Conservation (phyloP, 2,888 invertebrate species). For the Argynnis bischoffii region DNA sequence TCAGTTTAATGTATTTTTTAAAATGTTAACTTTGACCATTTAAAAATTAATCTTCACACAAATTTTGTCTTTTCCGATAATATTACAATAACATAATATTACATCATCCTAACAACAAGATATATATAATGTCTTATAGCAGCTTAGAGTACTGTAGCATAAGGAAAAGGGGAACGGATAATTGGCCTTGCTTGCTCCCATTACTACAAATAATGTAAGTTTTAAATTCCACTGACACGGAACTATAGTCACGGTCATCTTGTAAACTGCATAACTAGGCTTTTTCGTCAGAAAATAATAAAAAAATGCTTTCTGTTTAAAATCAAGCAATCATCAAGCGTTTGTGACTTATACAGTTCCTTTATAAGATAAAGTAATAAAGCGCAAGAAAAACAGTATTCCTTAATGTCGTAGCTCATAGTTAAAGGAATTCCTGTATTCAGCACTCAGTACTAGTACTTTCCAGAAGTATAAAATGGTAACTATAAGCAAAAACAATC, state of each 20-base stretch:
- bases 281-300: too few species aligned
- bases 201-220: background rate
- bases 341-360: too few species aligned
- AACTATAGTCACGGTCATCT: conserved; percentile 4
- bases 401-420: too few species aligned
- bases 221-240: background rate
- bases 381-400: too few species aligned
- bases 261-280: too few species aligned
- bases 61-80: background rate
- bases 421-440: too few species aligned
- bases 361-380: too few species aligned
- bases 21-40: background rate
- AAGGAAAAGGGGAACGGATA: conserved; percentile 3
- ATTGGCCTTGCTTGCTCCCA: conserved; percentile 5
- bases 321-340: too few species aligned
- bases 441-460: too few species aligned
- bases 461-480: background rate
- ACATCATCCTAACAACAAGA: background rate
- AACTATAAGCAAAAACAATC: background rate
- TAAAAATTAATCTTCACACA: background rate
- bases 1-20: background rate
- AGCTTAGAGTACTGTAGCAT: background rate
- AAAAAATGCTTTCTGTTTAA: too few species aligned
- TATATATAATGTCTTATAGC: conserved; percentile 7
- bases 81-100: background rate